Evolutionary conservation across 30 jellyfish, hydroid and myxozoan genomes (phyloP).

Genomic region (Turritopsis rubra): DNA sequence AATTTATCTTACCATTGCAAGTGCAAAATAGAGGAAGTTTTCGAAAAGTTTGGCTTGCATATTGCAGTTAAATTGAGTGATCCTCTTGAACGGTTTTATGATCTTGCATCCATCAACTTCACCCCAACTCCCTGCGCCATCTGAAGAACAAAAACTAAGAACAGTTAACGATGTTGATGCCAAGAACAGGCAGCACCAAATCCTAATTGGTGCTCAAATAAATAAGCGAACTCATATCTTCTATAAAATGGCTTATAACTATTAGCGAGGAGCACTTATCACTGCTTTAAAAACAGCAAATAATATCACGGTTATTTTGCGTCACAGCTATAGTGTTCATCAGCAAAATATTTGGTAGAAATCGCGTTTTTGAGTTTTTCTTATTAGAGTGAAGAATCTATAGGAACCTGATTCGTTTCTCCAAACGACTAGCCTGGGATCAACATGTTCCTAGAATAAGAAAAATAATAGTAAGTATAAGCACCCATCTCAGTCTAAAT

Average conservation of each 20-base stretch:
- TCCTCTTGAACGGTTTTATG: not conserved
- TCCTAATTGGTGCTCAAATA: not conserved
- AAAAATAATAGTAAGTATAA: no score
- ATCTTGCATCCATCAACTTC: not conserved
- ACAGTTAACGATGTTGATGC: not conserved
- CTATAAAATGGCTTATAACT: not conserved
- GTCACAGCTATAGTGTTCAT: no score
- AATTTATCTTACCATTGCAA: constrained; percentile 17
- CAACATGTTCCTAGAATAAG: not conserved
- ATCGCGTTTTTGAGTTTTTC: no score
- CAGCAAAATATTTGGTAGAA: no score
- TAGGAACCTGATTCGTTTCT: not conserved
- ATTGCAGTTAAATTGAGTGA: constrained; percentile 5
- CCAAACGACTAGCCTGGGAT: constrained; percentile 21
- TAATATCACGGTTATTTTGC: no score
- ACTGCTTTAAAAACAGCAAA: no score
- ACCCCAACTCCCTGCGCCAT: no score
- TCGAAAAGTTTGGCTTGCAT: not conserved
- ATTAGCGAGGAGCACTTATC: not conserved
- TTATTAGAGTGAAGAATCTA: not conserved
- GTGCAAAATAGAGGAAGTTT: constrained; percentile 14
- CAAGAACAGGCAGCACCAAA: no score
- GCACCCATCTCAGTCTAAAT: no score
- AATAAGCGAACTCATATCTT: not conserved
- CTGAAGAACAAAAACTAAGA: not conserved